Evolutionary conservation across 2,888 invertebrate genomes (phyloP), one percentile per base, ranked within the genome.

Genomic region (Steinernema scapterisci): DNA sequence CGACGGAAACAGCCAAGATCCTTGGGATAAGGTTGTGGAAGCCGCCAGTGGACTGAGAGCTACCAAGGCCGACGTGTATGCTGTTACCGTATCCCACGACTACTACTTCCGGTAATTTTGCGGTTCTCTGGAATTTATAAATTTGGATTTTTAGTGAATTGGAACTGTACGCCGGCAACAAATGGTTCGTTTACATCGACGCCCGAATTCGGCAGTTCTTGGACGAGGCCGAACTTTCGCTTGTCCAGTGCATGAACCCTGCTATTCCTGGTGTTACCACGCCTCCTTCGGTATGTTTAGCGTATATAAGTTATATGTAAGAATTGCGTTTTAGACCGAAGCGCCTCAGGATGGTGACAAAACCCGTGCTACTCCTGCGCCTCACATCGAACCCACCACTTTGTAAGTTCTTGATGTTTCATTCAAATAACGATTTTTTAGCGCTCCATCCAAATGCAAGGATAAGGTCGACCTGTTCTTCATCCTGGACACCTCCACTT

Each of bases 121-220:
- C 31, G 25, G 11, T 19, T 13, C 25, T 5, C 0, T 16, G 13
- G 31, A 27, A 31, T n/a, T 25, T 70, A 6, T 70, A 23, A 23
- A 38, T 73, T 7, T 5, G n/a, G 9, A 21, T 25, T 6, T 73
- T 63, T 46, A 77, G 78, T 13, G 83, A 82, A 63, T 73, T 82
- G 43, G 82, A 83, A 52, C 43, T 85, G 70, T 82, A 80, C 73
- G 81, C 85, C 27, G 78, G 83, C 2, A 79, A 82, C 75, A 82
- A 81, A 51, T 77, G 79, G 77, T 75, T 78, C 54, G 84, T 84
- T 13, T 84, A 84, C 75, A 80, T 81, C 27, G 82, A 85, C 52
- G 80, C 77, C 13, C 72, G 83, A 19, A 81, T 80, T 45, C 76
- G 77, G 16, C 79, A 79, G 45, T 84, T 83, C 74, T 51, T 83